Evolutionary conservation across 2,888 invertebrate genomes (phyloP), one percentile per base, ranked within the genome.

Genomic region (Helleia helle): DNA sequence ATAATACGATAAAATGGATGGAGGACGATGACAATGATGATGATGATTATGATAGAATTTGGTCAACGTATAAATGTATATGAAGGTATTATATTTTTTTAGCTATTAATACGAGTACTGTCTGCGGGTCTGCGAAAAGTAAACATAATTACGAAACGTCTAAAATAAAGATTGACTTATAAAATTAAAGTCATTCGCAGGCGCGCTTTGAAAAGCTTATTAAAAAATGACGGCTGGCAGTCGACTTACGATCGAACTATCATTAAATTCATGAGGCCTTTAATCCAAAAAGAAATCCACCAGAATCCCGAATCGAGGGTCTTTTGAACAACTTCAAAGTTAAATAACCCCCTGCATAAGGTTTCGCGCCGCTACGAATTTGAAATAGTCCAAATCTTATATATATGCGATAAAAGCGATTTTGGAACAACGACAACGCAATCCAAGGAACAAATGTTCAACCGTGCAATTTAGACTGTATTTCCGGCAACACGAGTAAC

Each of bases 251-350:
- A 58, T 65, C 63, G 66, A 72, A 81, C 80, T 83, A 81, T 81
- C 83, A 83, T 84, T 81, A 83, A 73, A 81, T 77, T 79, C 84
- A 81, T 71, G 71, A 73, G 77, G 74, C 62, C 76, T 75, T 75
- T 83, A 84, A 83, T 83, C 81, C 80, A 56, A 81, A 83, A 81
- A 83, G 79, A 80, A 83, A 81, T 80, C 76, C 79, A 73, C 72
- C 79, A 75, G 71, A 79, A 79, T 77, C 77, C 71, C 60, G 67
- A 75, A 80, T 73, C 73, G 67, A 68, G 79, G 81, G 76, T 76
- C 80, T 74, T 80, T 83, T 81, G 81, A 79, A 73, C 71, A 68
- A 80, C 80, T 81, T 84, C 84, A 83, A 83, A 81, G 84, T 81
- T 73, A 80, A 80, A 73, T 72, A 77, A 79, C 77, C 81, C 68